Evolutionary conservation across 2,113 vertebrate genomes (phyloP).

Genomic region (Takifugu flavidus): DNA sequence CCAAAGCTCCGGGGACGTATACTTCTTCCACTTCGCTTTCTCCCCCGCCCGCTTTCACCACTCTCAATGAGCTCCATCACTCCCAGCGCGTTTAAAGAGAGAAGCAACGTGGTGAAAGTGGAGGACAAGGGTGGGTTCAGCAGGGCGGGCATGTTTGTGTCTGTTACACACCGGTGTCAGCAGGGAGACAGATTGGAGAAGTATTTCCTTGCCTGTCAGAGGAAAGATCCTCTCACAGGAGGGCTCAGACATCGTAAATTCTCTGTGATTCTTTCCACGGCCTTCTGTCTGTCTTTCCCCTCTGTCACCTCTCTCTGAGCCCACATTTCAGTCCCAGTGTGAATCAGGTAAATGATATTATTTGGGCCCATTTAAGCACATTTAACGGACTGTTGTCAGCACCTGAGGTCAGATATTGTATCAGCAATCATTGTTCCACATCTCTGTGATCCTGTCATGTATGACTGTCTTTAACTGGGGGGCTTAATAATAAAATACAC

Average conservation of each 20-base stretch:
- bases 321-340: conserved; percentile 23
- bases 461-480: conserved; percentile 19
- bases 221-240: conserved; percentile 63
- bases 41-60: conserved; percentile 36
- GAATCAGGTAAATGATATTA: not conserved
- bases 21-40: conserved; percentile 31
- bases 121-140: conserved; percentile 21
- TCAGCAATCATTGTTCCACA: conserved; percentile 15
- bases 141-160: conserved; percentile 41
- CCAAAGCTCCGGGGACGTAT: conserved; percentile 22
- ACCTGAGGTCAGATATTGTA: no score
- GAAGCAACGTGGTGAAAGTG: conserved; percentile 31
- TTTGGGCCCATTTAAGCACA: no score
- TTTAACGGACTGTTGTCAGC: no score
- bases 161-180: conserved; percentile 51
- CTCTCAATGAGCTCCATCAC: conserved; percentile 60
- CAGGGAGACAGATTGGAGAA: conserved; percentile 59
- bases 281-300: conserved; percentile 13
- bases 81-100: conserved; percentile 52
- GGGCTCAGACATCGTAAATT: conserved; percentile 67
- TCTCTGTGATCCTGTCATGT: conserved; percentile 30
- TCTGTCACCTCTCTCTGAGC: conserved; percentile 14
- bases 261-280: conserved; percentile 64
- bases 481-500: conserved; percentile 48
- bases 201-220: conserved; percentile 64